A percentile compares a stretch with the other conserved stretches of the same genome.
phyloP scores from a whole-genome alignment of 2,888 invertebrate genomes.

The Calameuta pallipes region DNA sequence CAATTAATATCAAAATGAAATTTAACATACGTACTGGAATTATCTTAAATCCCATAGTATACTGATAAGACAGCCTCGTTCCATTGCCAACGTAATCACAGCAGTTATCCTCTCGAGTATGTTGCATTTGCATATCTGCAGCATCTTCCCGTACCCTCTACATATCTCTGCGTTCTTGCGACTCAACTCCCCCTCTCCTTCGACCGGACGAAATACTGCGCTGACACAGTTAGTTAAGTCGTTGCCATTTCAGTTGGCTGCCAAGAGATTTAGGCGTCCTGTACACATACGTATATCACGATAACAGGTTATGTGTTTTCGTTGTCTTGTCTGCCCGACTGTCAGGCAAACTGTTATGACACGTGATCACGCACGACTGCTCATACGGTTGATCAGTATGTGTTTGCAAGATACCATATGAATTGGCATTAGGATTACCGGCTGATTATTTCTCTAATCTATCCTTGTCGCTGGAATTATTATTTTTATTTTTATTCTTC shows the following conservation, averaged over 20 bases:
- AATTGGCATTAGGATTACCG: not conserved
- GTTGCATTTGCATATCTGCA: slow-evolving; percentile 39
- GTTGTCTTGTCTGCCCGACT: not conserved
- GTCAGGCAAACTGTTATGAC: not conserved
- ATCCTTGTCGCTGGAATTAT: not conserved
- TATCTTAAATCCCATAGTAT: not conserved
- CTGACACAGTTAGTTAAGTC: slow-evolving; percentile 23
- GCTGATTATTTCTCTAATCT: not conserved
- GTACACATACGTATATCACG: not conserved
- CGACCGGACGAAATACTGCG: slow-evolving; percentile 10
- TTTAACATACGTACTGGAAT: not conserved
- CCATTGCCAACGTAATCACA: slow-evolving; percentile 34
- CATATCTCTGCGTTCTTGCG: not conserved
- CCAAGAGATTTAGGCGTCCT: slow-evolving; percentile 2
- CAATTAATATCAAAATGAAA: not conserved
- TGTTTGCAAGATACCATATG: not conserved
- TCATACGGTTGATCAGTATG: not conserved
- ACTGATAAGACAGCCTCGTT: slow-evolving; percentile 1
- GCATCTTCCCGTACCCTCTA: slow-evolving; percentile 29
- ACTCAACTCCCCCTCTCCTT: not conserved
- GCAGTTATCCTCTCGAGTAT: slow-evolving; percentile 20
- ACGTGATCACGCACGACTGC: not conserved
- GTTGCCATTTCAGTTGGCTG: not conserved
- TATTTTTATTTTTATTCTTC: no score
- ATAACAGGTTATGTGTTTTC: not conserved